phyloP scores from a whole-genome alignment of 2,888 invertebrate genomes.

The Patella ulyssiponensis region DNA sequence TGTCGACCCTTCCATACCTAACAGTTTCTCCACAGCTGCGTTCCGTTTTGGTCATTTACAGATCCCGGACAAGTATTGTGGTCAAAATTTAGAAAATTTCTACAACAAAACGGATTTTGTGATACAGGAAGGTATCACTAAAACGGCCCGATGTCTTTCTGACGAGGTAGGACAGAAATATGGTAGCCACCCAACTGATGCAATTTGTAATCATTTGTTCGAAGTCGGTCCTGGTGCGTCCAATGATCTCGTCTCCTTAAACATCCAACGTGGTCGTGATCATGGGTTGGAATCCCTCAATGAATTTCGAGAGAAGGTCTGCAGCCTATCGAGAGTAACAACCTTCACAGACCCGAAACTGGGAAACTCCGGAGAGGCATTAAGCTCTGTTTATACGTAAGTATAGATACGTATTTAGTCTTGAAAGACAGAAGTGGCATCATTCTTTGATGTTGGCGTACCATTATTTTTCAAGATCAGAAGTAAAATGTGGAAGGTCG shows the following conservation, averaged over 20 bases:
- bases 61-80: not conserved
- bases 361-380: too few relatives aligned
- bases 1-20: not conserved
- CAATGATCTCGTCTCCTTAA: not conserved
- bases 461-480: too few relatives aligned
- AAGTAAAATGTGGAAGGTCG: too few relatives aligned
- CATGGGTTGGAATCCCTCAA: not conserved
- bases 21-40: not conserved
- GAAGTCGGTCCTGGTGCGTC: not conserved
- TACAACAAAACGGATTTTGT: not conserved
- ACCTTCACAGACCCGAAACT: not conserved
- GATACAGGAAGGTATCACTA: not conserved
- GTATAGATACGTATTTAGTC: too few relatives aligned
- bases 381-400: too few relatives aligned
- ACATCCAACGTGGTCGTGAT: not conserved
- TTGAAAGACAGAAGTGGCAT: too few relatives aligned
- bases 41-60: not conserved
- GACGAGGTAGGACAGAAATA: not conserved
- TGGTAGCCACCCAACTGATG: not conserved
- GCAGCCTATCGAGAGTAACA: not conserved
- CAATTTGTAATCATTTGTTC: constrained; percentile 1
- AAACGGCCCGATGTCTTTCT: not conserved
- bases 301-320: not conserved
- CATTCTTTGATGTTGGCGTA: too few relatives aligned
- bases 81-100: not conserved